A percentile compares a stretch with the other conserved stretches of the same genome.
Evolutionary conservation across 2,797 vertebrate genomes (phyloP).

Genomic region (Ctenochaetus hawaiiensis): DNA sequence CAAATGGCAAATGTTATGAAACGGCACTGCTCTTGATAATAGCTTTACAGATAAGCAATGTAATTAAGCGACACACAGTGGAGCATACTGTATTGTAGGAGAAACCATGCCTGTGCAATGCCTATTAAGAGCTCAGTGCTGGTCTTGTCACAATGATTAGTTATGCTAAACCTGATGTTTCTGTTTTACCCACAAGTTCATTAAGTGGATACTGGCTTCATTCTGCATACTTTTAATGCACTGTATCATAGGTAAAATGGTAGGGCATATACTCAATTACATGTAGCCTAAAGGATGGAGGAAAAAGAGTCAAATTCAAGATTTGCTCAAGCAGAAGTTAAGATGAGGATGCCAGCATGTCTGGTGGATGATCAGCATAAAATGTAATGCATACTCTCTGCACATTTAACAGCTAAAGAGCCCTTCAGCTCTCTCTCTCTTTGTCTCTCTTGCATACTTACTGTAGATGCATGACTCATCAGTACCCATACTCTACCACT

Average conservation of each 20-base stretch:
- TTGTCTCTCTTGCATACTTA: constrained; percentile 13
- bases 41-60: constrained; percentile 70
- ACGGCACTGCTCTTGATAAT: constrained; percentile 63
- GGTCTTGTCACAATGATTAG: constrained; percentile 69
- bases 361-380: background rate
- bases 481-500: constrained; percentile 52
- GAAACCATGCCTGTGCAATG: constrained; percentile 44
- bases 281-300: no score
- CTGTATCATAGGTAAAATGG: constrained; percentile 4
- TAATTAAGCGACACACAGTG: constrained; percentile 69
- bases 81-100: constrained; percentile 47
- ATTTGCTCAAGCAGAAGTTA: constrained; percentile 7
- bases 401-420: background rate
- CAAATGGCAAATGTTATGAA: constrained; percentile 63
- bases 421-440: background rate
- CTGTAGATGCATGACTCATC: constrained; percentile 68
- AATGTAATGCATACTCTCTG: background rate
- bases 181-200: constrained; percentile 55
- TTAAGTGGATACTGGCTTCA: constrained; percentile 41
- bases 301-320: background rate
- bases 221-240: constrained; percentile 29
- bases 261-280: background rate
- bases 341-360: background rate
- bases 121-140: constrained; percentile 58
- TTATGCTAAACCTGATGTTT: constrained; percentile 61